Evolutionary conservation across 2,797 vertebrate genomes (phyloP).

Genomic region (Alcedo atthis): DNA sequence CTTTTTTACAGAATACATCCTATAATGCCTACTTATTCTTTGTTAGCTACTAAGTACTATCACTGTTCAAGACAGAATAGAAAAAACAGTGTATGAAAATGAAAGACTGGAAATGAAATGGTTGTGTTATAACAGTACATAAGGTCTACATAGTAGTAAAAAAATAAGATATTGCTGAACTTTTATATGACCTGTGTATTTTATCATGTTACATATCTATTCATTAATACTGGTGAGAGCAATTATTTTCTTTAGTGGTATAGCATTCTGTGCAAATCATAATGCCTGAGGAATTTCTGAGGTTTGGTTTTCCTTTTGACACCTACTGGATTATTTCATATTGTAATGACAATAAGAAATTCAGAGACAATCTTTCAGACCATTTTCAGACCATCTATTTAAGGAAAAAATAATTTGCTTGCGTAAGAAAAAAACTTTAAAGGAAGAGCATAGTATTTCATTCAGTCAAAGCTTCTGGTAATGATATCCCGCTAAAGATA

Average conservation of each 20-base stretch:
- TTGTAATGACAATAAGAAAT: not conserved
- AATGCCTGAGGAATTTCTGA: not conserved
- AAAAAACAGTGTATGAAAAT: not conserved
- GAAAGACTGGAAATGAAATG: not conserved
- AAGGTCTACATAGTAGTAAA: not conserved
- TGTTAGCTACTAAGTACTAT: not conserved
- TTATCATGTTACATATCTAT: slow-evolving; percentile 38
- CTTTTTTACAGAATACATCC: not conserved
- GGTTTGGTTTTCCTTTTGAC: not conserved
- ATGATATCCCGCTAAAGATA: not conserved
- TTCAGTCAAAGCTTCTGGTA: not conserved
- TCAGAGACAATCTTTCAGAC: not conserved
- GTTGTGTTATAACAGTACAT: not conserved
- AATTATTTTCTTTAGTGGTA: slow-evolving; percentile 43
- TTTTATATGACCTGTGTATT: not conserved
- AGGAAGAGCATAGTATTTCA: not conserved
- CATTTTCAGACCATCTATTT: not conserved
- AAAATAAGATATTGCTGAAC: slow-evolving; percentile 24
- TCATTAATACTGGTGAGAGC: slow-evolving; percentile 24
- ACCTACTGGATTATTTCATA: not conserved
- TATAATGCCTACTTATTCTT: not conserved
- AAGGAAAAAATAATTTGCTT: not conserved
- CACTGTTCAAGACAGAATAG: not conserved
- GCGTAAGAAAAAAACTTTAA: not conserved
- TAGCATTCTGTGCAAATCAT: slow-evolving; percentile 9